Evolutionary conservation across 2,113 vertebrate genomes (phyloP).

Genomic region (Nibea albiflora): DNA sequence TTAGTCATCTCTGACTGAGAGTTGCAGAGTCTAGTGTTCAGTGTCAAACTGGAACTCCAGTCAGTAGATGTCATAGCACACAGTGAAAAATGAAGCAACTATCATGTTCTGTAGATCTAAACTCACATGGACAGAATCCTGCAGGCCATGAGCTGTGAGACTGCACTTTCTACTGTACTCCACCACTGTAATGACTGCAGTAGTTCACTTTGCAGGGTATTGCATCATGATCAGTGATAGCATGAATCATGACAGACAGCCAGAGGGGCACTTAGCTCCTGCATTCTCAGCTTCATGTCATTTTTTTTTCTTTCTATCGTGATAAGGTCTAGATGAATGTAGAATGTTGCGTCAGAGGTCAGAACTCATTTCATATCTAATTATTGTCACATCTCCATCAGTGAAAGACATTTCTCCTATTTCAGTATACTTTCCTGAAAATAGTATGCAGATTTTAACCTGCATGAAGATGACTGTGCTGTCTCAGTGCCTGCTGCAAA

Average conservation of each 20-base stretch:
- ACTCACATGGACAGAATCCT: slow-evolving; percentile 42
- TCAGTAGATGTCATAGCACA: slow-evolving; percentile 2
- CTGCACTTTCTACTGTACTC: slow-evolving; percentile 54
- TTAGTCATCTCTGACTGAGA: slow-evolving; percentile 40
- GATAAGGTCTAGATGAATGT: background rate
- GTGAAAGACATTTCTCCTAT: background rate
- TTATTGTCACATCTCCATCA: slow-evolving; percentile 11
- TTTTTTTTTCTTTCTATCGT: slow-evolving; percentile 14
- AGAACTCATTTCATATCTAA: slow-evolving; percentile 6
- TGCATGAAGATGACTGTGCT: background rate
- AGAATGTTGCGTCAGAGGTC: background rate
- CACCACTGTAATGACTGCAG: slow-evolving; percentile 50
- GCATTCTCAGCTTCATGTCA: slow-evolving; percentile 25
- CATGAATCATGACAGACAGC: slow-evolving; percentile 59
- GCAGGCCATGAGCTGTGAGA: slow-evolving; percentile 41
- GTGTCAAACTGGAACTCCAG: slow-evolving; percentile 10
- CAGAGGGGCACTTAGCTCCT: slow-evolving; percentile 46
- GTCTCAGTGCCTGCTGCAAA: background rate
- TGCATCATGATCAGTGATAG: slow-evolving; percentile 68
- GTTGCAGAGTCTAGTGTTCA: slow-evolving; percentile 14
- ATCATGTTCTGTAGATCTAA: slow-evolving; percentile 23
- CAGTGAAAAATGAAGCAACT: background rate
- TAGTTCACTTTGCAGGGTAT: slow-evolving; percentile 58
- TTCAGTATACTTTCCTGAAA: background rate
- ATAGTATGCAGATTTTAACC: background rate